A percentile compares a stretch with the other conserved stretches of the same genome.
These are phyloP conservation scores for Stegodyphus mimosarum DNA, from an alignment of 1,140 invertebrate species.

Conservation along the genomic window DNA sequence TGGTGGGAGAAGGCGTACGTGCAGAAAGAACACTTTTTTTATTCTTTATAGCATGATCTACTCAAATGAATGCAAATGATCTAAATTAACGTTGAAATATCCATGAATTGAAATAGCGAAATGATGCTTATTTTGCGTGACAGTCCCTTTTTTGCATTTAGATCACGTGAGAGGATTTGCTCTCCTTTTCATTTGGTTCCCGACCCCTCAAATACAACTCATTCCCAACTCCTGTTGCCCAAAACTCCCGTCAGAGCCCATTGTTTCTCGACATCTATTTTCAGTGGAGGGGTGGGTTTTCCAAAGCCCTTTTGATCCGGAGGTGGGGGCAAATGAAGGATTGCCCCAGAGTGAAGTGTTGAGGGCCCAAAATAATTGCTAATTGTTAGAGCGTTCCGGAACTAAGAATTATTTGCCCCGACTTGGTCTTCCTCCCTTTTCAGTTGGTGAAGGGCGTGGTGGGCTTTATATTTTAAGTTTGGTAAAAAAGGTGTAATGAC, in stretches of 20 bases:
- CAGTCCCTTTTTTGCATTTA: too few relatives aligned
- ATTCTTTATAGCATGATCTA: too few relatives aligned
- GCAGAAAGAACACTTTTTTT: too few relatives aligned
- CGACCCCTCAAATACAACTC: slow-evolving; percentile 37
- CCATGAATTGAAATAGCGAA: too few relatives aligned
- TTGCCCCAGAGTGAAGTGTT: slow-evolving; percentile 29
- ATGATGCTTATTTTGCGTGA: too few relatives aligned
- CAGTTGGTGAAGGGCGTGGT: slow-evolving; percentile 1
- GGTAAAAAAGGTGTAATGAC: slow-evolving; percentile 23
- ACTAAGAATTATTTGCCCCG: slow-evolving; percentile 25
- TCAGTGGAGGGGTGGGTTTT: not conserved
- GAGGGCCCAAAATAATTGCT: slow-evolving; percentile 51
- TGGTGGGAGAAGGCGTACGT: too few relatives aligned
- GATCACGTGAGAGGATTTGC: not conserved
- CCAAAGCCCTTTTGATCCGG: slow-evolving; percentile 34
- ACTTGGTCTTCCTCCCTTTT: not conserved
- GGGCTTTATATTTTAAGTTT: slow-evolving; percentile 21
- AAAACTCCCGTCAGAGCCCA: slow-evolving; percentile 26
- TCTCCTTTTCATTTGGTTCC: slow-evolving; percentile 10
- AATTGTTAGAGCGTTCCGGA: slow-evolving; percentile 36
- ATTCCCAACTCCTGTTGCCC: slow-evolving; percentile 57
- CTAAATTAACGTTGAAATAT: too few relatives aligned
- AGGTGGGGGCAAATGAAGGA: slow-evolving; percentile 18
- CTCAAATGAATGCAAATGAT: too few relatives aligned
- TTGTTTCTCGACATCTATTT: slow-evolving; percentile 58